Evolutionary conservation across 2,888 invertebrate genomes (phyloP), one percentile per base, ranked within the genome.

Genomic region (Gortyna flavago): DNA sequence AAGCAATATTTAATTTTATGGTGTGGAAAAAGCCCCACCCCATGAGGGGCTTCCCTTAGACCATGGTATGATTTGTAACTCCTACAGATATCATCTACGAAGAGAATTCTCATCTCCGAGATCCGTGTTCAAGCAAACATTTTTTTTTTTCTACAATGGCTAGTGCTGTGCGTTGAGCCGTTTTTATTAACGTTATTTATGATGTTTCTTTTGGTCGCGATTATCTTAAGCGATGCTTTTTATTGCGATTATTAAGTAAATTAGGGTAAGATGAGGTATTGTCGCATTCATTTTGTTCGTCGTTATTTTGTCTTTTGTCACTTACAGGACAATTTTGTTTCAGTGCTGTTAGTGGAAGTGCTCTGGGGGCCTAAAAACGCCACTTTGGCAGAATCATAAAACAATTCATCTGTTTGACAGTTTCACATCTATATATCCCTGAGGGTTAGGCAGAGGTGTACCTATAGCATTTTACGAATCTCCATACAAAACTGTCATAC

Each of bases 1-100:
- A 89, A 87, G 91, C 91, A 93, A 94, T 93, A 94, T 95, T 95
- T 95, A 95, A 95, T 95, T 95, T 95, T 94, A 95, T 95, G 94
- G 95, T 91, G 94, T 94, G 95, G 95, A 95, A 95, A 94, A 94
- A 89, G 88, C 89, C 82, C 89, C 89, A 80, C 89, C 90, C 87
- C 85, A 80, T 73, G 89, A 90, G 91, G 93, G 93, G 92, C 87
- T 79, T 32, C 84, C 88, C 84, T 85, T 85, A 90, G 93, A 95
- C 95, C 95, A 95, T 93, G 91, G 91, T 87, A 95, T 95, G 95
- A 95, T 95, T 95, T 95, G 95, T 95, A 93, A 92, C 93, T 81
- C 89, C 82, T 90, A 90, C 88, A 91, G 92, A 92, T 93, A 93
- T 90, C 89, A 91, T 93, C 92, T 92, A 82, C 79, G 88, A 89